Base-by-base conservation (phyloP, 2,888 invertebrate species). In the Acronicta psi region DNA sequence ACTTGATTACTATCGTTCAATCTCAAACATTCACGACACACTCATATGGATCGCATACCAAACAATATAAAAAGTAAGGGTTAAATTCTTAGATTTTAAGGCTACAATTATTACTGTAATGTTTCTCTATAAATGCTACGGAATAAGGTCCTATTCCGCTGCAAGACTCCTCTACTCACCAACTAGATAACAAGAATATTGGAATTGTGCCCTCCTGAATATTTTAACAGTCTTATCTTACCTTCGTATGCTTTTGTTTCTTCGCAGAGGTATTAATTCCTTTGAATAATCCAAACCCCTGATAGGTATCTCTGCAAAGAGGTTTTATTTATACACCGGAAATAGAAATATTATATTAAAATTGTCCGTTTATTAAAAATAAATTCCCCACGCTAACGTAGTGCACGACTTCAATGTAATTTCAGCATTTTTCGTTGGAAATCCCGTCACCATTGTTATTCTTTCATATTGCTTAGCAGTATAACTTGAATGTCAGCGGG, bases 121-220 rank as follows among this genome's bases (percentile, higher is more conserved):
- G 14, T 6, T 23, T 63, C 29, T 36, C 17, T 23, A 43, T 11
- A 16, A 43, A 37, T 17, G 36, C 18, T 23, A 38, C 45, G 34
- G 14, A 53, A 45, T 49, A 61, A 62, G 49, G 45, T 59, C 63
- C 55, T 59, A 58, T 59, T 51, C 38, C 55, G 20, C 42, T 65
- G 60, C 68, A 66, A 62, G 53, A 16, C 59, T 64, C 50, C 42
- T 50, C 41, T 45, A 42, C 61, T 67, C 62, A 51, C 67, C 77
- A 81, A 80, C 77, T 73, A 81, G 81, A 81, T 81, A 81, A 79
- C 74, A 74, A 70, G 72, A 72, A 73, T 82, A 82, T 83, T 81
- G 78, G 77, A 83, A 80, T 76, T 69, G 62, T 71, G 74, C 55
- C 55, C 69, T 77, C 77, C 53, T 83, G 82, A 83, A 83, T 83